Evolutionary conservation across 1,140 invertebrate species (phyloP), one percentile per base, ranked within the genome.

Genomic region (Ips nitidus): DNA sequence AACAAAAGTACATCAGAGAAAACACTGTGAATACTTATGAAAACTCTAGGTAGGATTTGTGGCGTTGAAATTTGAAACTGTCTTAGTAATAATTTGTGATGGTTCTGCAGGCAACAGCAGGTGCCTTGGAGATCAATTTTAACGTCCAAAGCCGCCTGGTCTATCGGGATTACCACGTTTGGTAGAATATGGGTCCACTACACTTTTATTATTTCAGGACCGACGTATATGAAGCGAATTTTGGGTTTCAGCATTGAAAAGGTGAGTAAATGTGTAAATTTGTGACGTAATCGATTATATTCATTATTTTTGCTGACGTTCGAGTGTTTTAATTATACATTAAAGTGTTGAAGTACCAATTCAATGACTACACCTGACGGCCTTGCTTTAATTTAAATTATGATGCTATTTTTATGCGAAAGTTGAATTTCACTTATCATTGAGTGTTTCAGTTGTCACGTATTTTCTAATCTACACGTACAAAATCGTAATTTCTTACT

Each of bases 121-220:
- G 87, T 89, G 7, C 93, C 94, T 6, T 95, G 93, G 92, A 82
- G 81, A 53, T 79, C 84, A 3, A 93, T 97, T 55, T 81, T 95
- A 6, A 90, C 81, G 4, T 94, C 92, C 0, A 76, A 85, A 66
- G 90, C 93, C 5, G 89, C 92, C 2, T 94, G 91, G 92, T 88
- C 93, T 0, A 91, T 95, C 74, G 87, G 85, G 4, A 85, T 90
- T 43, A 90, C 89, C 1, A 90, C 89, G 0, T 90, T 90, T 73
- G 89, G 89, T 36, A 81, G 89, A 64, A 90, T 90, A 77, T 90
- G 88, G 87, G 84, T 90, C 1, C 88, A 90, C 77, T 90, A 90
- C 74, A 84, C 87, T 37, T 90, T 90, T 72, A 90, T 90, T 73
- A 86, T 88, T 72, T 83, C 83, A 47, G 89, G 89, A 39, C 89